These are phyloP conservation scores for Masticophis lateralis DNA, from an alignment of 2,797 vertebrate genomes.

Conservation along the genomic window DNA sequence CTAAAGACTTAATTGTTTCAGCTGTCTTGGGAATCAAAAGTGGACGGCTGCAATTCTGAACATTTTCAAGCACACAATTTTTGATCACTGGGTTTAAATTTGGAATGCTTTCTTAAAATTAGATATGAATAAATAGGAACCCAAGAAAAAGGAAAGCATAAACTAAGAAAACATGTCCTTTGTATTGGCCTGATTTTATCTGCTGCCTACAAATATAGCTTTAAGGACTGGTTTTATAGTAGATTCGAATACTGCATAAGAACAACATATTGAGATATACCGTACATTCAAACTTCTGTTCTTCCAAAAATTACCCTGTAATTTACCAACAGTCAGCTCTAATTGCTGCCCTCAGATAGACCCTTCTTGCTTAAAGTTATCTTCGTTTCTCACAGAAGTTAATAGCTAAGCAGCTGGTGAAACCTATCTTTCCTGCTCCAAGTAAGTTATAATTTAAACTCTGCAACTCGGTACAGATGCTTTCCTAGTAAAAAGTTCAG, in stretches of 20 bases:
- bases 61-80: neutral
- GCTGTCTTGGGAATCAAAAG: neutral
- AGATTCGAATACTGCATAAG: neutral
- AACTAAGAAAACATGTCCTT: neutral
- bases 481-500: neutral
- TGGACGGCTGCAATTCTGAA: neutral
- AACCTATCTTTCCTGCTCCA: neutral
- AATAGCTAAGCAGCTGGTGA: neutral
- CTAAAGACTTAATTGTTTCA: neutral
- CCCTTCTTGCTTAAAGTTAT: neutral
- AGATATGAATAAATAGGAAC: neutral
- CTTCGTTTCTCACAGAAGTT: neutral
- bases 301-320: neutral
- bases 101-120: neutral
- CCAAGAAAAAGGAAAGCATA: neutral
- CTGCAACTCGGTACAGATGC: neutral
- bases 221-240: neutral
- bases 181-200: neutral
- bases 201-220: neutral
- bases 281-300: neutral
- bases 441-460: neutral
- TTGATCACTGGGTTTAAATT: neutral
- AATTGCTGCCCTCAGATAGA: neutral
- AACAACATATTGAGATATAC: neutral
- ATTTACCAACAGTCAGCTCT: neutral